Evolutionary conservation across 35 echinoderm and acorn worm species (phyloP), one percentile per base, ranked within the genome.

Genomic region (Chiridota heheva): DNA sequence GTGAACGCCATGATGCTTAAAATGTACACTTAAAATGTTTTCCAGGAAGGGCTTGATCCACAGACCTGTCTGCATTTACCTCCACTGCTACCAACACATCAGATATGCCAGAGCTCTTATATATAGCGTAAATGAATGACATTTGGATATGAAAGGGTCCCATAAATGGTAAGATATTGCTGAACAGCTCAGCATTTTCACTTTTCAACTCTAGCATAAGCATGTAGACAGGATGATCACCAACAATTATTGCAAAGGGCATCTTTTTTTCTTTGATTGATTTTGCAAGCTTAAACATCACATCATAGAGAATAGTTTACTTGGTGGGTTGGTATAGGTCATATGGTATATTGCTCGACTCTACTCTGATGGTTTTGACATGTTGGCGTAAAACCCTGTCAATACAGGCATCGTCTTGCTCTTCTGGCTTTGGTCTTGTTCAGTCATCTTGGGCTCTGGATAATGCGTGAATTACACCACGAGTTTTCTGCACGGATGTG

Each of bases 131-230:
- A 36, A 86, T 86, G 72, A 86, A 86, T 28, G 84, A 86, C 72
- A 86, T 78, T 48, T 86, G 84, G 44, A 78, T 86, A 57, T 86
- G 84, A 69, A 86, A 86, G 28, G 84, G 65, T 40, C 84, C 84
- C 43, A 86, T 65, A 42, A 78, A 55, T 48, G 72, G 84, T 24
- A 77, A 6, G 72, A 86, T 76, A 17, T 67, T 47, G 57, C 60
- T 67, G 48, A 77, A 86, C 56, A 44, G 35, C 32, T 63, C 15
- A 38, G 57, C 53, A 44, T 80, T 80, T 63, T 80, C 76, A 80
- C 76, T 80, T 63, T 80, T 80, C 36, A 80, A 55, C 24, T 80
- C 76, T 41, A 80, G 39, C 48, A 80, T 17, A 18, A 80, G 39
- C 39, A 40, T 58, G n/a, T 80, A 80, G 56, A 80, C 76, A 31